Percentiles rank a stretch among this genome's conserved stretches.
phyloP scores from a whole-genome alignment of 64 coral and sea anemone species.

The Stichodactyla mertensii region DNA sequence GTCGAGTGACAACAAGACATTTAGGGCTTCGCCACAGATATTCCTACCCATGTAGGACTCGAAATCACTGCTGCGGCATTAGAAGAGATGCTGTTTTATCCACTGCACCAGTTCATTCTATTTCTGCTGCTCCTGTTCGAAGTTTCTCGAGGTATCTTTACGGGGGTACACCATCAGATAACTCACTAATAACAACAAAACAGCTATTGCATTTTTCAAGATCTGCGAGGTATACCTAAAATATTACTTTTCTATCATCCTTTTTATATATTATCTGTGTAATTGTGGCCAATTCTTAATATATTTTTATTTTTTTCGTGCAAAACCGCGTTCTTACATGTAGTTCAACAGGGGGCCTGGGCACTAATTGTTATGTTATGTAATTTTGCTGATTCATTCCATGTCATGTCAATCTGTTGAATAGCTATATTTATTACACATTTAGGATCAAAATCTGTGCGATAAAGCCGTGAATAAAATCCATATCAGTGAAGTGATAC shows the following conservation, averaged over 20 bases:
- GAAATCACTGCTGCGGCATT: conserved; percentile 10
- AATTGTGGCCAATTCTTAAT: not conserved
- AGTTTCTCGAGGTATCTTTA: not conserved
- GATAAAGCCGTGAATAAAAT: no score
- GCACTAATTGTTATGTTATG: not conserved
- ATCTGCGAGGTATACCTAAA: not conserved
- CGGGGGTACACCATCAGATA: not conserved
- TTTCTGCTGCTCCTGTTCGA: not conserved
- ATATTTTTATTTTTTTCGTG: not conserved
- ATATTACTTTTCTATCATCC: not conserved
- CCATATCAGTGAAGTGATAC: no score
- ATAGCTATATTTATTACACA: not conserved
- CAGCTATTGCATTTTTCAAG: not conserved
- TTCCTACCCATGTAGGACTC: not conserved
- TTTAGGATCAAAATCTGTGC: no score
- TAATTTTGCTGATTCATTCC: not conserved
- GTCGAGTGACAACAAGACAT: not conserved
- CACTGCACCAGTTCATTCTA: not conserved
- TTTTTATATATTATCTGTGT: not conserved
- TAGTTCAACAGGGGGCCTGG: not conserved
- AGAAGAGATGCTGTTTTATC: conserved; percentile 7
- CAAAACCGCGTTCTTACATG: not conserved
- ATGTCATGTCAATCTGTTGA: not conserved
- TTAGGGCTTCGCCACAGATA: not conserved
- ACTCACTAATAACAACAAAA: not conserved